phyloP scores from a whole-genome alignment of 2,113 vertebrate species.

The Rhagologus leucostigma region DNA sequence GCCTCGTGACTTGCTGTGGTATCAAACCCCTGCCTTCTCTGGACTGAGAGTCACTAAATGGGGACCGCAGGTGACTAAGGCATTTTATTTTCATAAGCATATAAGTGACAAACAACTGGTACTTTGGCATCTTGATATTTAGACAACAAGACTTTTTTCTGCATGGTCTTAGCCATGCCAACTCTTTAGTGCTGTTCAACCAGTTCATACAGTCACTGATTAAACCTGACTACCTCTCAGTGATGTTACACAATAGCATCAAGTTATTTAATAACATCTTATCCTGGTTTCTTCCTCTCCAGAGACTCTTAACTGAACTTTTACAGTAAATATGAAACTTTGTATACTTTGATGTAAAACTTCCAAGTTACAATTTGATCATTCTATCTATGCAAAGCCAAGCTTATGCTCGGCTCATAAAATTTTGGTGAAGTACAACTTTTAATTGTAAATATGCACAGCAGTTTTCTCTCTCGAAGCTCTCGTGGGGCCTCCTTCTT shows the following conservation, averaged over 20 bases:
- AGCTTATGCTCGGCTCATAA: accelerated
- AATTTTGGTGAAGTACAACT: not conserved
- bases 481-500: not conserved
- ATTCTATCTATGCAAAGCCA: not conserved
- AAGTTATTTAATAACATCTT: not conserved
- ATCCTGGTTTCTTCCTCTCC: not conserved
- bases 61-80: not conserved
- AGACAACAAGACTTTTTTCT: not conserved
- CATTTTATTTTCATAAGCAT: not conserved
- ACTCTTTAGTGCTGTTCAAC: not conserved
- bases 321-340: not conserved
- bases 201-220: not conserved
- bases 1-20: accelerated
- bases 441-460: not conserved
- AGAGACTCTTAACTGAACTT: not conserved
- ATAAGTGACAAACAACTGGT: not conserved
- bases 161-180: not conserved
- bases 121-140: not conserved
- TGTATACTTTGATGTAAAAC: not conserved
- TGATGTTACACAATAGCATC: not conserved
- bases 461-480: not conserved
- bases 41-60: not conserved
- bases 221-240: not conserved
- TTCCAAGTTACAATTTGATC: not conserved
- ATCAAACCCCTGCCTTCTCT: not conserved